Evolutionary conservation across 2,113 vertebrate species (phyloP), one percentile per base, ranked within the genome.

Genomic region (Helogale parvula): DNA sequence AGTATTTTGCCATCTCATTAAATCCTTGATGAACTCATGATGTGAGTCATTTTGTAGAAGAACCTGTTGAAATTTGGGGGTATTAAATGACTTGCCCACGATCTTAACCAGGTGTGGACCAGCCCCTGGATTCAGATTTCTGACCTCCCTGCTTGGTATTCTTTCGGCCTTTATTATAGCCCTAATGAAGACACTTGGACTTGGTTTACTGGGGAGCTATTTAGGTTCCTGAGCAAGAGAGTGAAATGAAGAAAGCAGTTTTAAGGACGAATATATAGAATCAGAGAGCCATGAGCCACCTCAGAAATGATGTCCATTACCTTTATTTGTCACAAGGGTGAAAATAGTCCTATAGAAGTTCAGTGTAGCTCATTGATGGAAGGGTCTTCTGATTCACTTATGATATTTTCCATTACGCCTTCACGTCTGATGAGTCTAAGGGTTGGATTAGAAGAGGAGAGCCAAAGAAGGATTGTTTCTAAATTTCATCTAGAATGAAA

Each of bases 361-460:
- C n/a, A 52, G 0, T 50, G 45, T 81, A 63, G 66, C 31, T 86
- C 77, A 19, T 12, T 35, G 13, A 63, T 60, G 9, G 79, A 31
- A 84, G 80, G 47, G 14, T 63, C 88, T 94, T 82, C 38, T 90
- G 74, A 76, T 65, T 15, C 54, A 50, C 45, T 69, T 52, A 13
- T 88, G 79, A 3, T 65, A 54, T 90, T 80, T 60, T 50, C 52
- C 38, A 47, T 15, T 88, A 25, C 6, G 1, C 27, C 6, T 90
- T 94, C 85, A 76, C 16, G 21, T 68, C 71, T 86, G 57, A 41
- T 93, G 45, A 86, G n/a, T 69, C 33, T 94, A 89, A 94, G 57
- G 85, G 21, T 15, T 69, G 74, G 86, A 69, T 79, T 57, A 52
- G 69, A 68, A 93, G 31, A 72, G 90, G 63, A 65, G 68, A 45